phyloP scores from a whole-genome alignment of 2,113 vertebrate genomes.

The Oenanthe oenanthe region DNA sequence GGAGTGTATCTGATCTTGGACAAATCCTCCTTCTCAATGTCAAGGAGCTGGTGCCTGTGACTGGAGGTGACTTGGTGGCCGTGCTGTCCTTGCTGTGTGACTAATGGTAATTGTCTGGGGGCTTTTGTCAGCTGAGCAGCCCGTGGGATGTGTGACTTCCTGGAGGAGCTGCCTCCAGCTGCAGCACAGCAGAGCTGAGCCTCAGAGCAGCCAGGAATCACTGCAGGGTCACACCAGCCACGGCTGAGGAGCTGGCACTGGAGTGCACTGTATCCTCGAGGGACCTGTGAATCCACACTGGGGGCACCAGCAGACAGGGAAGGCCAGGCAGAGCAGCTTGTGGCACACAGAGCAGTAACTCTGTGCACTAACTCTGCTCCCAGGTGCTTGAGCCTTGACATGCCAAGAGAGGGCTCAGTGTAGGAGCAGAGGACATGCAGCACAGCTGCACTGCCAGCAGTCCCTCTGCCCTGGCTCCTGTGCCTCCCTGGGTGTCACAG shows the following conservation, averaged over 20 bases:
- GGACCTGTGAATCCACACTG: neutral
- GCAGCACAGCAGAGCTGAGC: neutral
- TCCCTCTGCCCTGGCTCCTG: neutral
- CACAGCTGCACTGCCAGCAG: neutral
- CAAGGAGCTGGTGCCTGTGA: neutral
- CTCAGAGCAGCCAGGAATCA: fast-evolving
- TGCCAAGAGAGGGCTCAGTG: neutral
- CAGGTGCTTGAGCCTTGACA: neutral
- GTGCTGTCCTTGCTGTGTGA: neutral
- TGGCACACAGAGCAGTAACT: fast-evolving
- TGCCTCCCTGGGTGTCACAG: neutral
- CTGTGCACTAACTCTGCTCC: neutral
- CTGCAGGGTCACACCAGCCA: neutral
- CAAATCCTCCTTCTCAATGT: neutral
- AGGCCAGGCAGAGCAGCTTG: neutral
- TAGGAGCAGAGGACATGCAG: fast-evolving
- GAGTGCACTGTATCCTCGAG: neutral
- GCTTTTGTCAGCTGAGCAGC: neutral
- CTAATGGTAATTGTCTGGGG: neutral
- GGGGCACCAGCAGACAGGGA: fast-evolving
- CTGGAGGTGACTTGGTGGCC: neutral
- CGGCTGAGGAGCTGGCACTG: neutral
- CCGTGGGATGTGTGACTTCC: neutral
- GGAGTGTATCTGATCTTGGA: neutral
- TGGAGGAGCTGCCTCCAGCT: neutral